Base-by-base conservation (phyloP, 2,113 vertebrate genomes). In the Tricholaema leucomelas region DNA sequence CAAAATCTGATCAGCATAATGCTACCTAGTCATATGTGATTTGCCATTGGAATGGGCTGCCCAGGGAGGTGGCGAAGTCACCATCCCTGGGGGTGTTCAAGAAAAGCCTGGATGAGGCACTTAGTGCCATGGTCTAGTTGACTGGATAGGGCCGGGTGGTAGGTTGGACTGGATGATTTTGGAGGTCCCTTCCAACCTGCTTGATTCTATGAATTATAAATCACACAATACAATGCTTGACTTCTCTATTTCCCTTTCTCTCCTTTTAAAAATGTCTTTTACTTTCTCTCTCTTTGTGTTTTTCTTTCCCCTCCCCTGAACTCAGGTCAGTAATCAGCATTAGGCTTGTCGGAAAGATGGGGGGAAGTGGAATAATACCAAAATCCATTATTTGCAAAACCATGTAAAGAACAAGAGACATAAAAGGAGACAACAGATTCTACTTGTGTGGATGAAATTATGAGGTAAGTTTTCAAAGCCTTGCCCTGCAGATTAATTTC, bases 1-100 rank as follows among this genome's bases (percentile, higher is more conserved):
- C 85, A 54, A 50, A 87, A 86, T 91, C 80, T 87, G 87, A 89
- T 66, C 58, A 77, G 52, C 95, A 83, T 73, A 88, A 89, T 88
- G 77, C 85, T 88, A 64, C 72, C 65, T 88, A 67, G 88, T 91
- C 66, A 81, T 81, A 72, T 27, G 36, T 77, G 59, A n/a, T n/a
- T n/a, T n/a, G n/a, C n/a, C n/a, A n/a, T n/a, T n/a, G n/a, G n/a
- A n/a, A n/a, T n/a, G n/a, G n/a, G n/a, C n/a, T n/a, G n/a, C n/a
- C n/a, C n/a, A n/a, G n/a, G n/a, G n/a, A n/a, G n/a, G n/a, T n/a
- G n/a, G n/a, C n/a, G n/a, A n/a, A n/a, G n/a, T n/a, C n/a, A n/a
- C n/a, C n/a, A n/a, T n/a, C n/a, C n/a, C n/a, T n/a, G n/a, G n/a
- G n/a, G n/a, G n/a, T n/a, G n/a, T n/a, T n/a, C n/a, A n/a, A n/a